phyloP scores from a whole-genome alignment of 2,797 vertebrate genomes.

The Paguma larvata region DNA sequence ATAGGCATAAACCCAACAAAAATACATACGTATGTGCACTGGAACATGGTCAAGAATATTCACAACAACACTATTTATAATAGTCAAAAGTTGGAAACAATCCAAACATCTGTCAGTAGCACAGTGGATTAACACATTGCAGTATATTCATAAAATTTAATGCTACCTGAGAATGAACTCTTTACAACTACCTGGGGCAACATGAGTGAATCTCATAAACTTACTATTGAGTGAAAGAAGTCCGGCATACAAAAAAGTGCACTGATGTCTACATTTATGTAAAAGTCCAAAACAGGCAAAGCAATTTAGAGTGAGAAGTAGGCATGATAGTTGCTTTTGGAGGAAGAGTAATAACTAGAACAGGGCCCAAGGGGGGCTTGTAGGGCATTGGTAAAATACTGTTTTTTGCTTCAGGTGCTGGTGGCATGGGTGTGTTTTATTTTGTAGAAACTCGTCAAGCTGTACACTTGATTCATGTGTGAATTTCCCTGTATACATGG shows the following conservation, averaged over 20 bases:
- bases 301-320: neutral
- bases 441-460: slow-evolving; percentile 13
- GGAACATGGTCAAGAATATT: neutral
- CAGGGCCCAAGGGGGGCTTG: fast-evolving
- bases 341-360: neutral
- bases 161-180: neutral
- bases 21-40: neutral
- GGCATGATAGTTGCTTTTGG: neutral
- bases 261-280: neutral
- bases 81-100: neutral
- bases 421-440: neutral
- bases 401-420: neutral
- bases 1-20: neutral
- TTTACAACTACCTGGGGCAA: neutral
- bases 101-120: neutral
- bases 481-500: neutral
- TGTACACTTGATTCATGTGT: neutral
- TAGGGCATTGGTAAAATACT: neutral
- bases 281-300: neutral
- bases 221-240: neutral
- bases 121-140: neutral
- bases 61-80: neutral
- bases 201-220: neutral
- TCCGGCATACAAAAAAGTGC: neutral
- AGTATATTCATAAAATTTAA: neutral